These are phyloP conservation scores for Dimorphilus gyrociliatus DNA, from an alignment of 2,888 invertebrate species.

Conservation along the genomic window DNA sequence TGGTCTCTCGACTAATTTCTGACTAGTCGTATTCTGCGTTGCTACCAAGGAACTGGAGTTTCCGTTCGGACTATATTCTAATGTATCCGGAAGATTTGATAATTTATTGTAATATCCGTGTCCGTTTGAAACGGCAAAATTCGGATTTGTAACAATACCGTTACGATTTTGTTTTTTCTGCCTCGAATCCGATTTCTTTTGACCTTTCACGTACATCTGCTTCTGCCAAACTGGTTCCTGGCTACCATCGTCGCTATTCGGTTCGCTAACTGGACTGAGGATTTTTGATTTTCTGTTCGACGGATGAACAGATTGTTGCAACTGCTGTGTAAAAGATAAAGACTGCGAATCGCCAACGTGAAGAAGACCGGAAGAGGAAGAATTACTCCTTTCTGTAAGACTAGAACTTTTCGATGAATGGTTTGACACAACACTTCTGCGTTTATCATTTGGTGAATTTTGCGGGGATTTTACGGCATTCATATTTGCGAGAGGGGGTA, in stretches of 20 bases:
- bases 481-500: constrained; percentile 32
- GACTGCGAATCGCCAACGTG: constrained; percentile 15
- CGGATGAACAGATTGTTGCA: constrained; percentile 56
- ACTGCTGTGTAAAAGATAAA: constrained; percentile 75
- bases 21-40: constrained; percentile 1
- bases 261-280: constrained; percentile 46
- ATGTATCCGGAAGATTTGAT: constrained; percentile 11
- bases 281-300: constrained; percentile 49
- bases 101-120: constrained; percentile 15
- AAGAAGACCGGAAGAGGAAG: no score
- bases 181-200: no score
- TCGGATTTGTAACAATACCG: constrained; percentile 38
- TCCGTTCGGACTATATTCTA: constrained; percentile 6
- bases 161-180: constrained; percentile 28
- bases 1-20: constrained; percentile 16
- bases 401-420: constrained; percentile 50
- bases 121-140: constrained; percentile 15
- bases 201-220: no score
- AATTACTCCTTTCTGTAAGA: no score
- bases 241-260: constrained; percentile 39
- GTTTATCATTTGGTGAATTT: constrained; percentile 38
- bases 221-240: constrained; percentile 25
- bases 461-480: constrained; percentile 16
- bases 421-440: constrained; percentile 34
- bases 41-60: constrained; percentile 3